Percentiles rank a stretch among this genome's conserved stretches.
Conservation (phyloP, 2,113 vertebrate genomes). For the Pseudorectes ferrugineus region DNA sequence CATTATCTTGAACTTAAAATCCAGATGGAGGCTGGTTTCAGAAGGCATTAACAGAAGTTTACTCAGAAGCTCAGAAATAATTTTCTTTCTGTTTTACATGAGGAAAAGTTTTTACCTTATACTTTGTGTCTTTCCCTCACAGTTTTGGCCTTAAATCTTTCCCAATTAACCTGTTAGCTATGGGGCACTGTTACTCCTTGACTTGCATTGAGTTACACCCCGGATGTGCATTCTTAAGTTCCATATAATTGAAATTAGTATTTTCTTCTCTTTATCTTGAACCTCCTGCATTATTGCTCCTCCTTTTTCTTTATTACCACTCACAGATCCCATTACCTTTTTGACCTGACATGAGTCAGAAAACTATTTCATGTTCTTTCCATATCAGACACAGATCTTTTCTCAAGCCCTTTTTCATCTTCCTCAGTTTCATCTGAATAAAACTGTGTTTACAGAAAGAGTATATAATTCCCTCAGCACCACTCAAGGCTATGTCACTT, state of each 20-base stretch:
- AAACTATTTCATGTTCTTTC: not conserved
- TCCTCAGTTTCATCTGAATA: not conserved
- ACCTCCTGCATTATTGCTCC: not conserved
- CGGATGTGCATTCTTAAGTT: fast-evolving
- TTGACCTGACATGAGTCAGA: not conserved
- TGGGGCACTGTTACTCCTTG: not conserved
- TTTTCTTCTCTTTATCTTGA: not conserved
- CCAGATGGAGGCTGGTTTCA: not conserved
- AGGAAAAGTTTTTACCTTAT: not conserved
- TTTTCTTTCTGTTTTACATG: not conserved
- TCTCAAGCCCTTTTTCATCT: not conserved
- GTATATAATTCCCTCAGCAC: not conserved
- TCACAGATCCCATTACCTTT: not conserved
- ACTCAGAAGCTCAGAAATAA: not conserved
- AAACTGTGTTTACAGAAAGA: not conserved
- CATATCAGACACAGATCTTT: not conserved
- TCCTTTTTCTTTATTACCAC: not conserved
- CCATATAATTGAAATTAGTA: not conserved
- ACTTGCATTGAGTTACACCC: not conserved
- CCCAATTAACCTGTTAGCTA: not conserved
- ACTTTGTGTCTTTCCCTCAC: not conserved
- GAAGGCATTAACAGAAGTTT: not conserved
- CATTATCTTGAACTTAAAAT: not conserved
- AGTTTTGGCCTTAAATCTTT: not conserved
- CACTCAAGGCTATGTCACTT: not conserved